Conservation (phyloP, 2,888 invertebrate genomes). For the Cyrtodaria siliqua region DNA sequence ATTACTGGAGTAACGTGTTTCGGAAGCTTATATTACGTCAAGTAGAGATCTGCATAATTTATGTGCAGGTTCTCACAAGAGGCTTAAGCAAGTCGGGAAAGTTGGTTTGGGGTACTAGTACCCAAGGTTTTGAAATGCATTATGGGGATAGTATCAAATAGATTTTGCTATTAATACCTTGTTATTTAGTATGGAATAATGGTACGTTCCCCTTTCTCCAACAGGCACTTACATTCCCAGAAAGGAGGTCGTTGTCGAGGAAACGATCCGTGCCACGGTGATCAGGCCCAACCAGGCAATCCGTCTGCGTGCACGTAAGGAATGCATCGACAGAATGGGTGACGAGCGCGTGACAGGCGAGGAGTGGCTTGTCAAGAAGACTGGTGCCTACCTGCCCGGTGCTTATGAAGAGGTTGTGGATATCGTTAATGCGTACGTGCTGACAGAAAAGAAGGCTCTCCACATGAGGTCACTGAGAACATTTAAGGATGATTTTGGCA, state of each 20-base stretch:
- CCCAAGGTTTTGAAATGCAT: too few relatives aligned
- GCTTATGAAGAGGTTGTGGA: slow-evolving; percentile 87
- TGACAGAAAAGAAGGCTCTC: slow-evolving; percentile 87
- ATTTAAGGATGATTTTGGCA: slow-evolving; percentile 86
- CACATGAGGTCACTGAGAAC: slow-evolving; percentile 86
- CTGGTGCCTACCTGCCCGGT: slow-evolving; percentile 87
- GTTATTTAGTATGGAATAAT: too few relatives aligned
- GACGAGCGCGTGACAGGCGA: slow-evolving; percentile 84
- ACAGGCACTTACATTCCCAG: slow-evolving; percentile 87
- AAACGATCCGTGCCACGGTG: slow-evolving; percentile 85
- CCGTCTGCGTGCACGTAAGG: slow-evolving; percentile 86
- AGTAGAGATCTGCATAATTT: too few relatives aligned
- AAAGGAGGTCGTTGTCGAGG: slow-evolving; percentile 86
- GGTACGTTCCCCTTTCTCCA: too few relatives aligned
- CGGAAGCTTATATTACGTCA: too few relatives aligned
- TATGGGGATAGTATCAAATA: too few relatives aligned
- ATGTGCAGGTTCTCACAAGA: too few relatives aligned
- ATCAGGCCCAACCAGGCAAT: slow-evolving; percentile 87
- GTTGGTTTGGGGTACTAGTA: too few relatives aligned
- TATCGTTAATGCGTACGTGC: slow-evolving; percentile 86
- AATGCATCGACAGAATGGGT: slow-evolving; percentile 85
- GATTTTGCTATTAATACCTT: too few relatives aligned
- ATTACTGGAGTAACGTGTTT: too few relatives aligned
- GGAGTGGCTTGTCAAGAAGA: slow-evolving; percentile 87
- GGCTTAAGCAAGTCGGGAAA: too few relatives aligned